Percentiles rank a stretch among this genome's conserved stretches.
Conservation (phyloP, 2,113 vertebrate genomes). For the Lates calcarifer region DNA sequence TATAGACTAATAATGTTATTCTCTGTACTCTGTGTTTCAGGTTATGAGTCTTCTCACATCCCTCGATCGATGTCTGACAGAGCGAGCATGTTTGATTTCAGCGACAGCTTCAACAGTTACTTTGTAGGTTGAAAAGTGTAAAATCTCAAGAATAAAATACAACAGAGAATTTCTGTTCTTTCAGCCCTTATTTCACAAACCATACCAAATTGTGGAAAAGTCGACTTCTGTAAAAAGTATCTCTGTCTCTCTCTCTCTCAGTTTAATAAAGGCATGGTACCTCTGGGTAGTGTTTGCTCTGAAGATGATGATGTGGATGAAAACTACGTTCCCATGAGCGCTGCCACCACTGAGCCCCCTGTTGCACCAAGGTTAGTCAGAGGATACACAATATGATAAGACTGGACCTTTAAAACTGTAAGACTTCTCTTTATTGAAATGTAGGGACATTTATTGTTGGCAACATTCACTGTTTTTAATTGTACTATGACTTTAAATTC, state of each 20-base stretch:
- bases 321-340: conserved; percentile 79
- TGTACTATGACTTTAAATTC: no score
- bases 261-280: conserved; percentile 79
- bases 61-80: conserved; percentile 62
- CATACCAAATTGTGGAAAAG: neutral
- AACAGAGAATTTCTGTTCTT: neutral
- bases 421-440: no score
- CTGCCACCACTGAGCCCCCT: conserved; percentile 70
- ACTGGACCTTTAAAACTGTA: no score
- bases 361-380: conserved; percentile 51
- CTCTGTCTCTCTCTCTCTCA: conserved; percentile 22
- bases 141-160: neutral
- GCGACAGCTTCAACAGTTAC: conserved; percentile 80
- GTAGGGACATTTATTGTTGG: no score
- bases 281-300: conserved; percentile 67
- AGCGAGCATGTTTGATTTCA: conserved; percentile 78
- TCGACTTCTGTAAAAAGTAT: neutral
- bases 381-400: neutral
- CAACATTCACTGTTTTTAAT: no score
- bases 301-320: conserved; percentile 70
- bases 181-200: no score
- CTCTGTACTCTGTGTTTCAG: conserved; percentile 38
- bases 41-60: conserved; percentile 27
- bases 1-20: no score
- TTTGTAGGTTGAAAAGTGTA: conserved; percentile 65